Evolutionary conservation across 2,888 invertebrate genomes (phyloP), one percentile per base, ranked within the genome.

Genomic region (Helicoverpa assulta): DNA sequence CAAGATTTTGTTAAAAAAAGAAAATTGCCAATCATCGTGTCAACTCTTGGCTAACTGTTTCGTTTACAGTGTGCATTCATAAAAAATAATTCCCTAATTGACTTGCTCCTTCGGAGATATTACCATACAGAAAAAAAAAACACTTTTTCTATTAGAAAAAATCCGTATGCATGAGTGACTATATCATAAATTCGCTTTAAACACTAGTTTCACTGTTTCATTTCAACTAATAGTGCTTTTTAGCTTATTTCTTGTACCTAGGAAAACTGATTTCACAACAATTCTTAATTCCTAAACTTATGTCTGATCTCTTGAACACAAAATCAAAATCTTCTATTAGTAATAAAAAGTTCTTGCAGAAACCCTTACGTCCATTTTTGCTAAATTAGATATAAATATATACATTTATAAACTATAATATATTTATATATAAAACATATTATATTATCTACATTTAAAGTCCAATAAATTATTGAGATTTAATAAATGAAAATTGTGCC

Each of bases 291-390:
- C 58, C 52, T 60, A 19, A n/a, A 51, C 26, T 16, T 1, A 26
- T 33, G 29, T 71, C 60, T 67, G 67, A 71, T 59, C 43, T 64
- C 52, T 67, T 26, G 16, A 63, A 67, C 47, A 63, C 62, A 56
- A 29, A 26, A 2, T 26, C 50, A 58, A 52, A 58, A 73, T 71
- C 65, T 73, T 76, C 18, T 70, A 75, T 59, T 53, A 53, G 14
- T 67, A 67, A 67, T 37, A 65, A 76, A 40, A 81, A 78, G 81
- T 76, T 69, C 79, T 83, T 78, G 85, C 89, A 85, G 86, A 86
- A 79, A 76, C 73, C 83, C 76, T 82, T 67, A 88, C 90, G 90
- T 90, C 90, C 89, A 90, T 90, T 90, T 87, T 89, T 84, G 86
- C 71, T 78, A 78, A 19, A 75, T 72, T 83, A 83, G 78, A 67